Base-by-base conservation (phyloP, 2,888 invertebrate species). In the Proisotoma minuta region DNA sequence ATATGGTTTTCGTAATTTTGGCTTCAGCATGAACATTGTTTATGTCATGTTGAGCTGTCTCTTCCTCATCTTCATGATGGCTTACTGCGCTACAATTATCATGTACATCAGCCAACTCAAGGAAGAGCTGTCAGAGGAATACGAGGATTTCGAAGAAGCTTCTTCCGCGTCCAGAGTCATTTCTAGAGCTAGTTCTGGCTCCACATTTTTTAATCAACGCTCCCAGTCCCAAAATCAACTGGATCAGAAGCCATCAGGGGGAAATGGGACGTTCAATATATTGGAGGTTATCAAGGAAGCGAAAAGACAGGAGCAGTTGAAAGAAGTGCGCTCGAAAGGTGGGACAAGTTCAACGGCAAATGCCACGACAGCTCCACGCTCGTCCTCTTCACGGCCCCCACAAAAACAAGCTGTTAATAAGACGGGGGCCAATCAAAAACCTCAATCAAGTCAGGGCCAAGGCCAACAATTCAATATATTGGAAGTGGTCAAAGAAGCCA, bases 1-100 rank as follows among this genome's bases (percentile, higher is more conserved):
- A 29, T 68, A 68, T 29, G 68, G 65, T 22, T 60, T 68, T 59
- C 62, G 60, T 48, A 68, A 68, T 34, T 68, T 68, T 27, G 68
- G 68, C 28, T 68, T 68, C 50, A 63, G 60, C 34, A 60, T 65
- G 1, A 64, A 68, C 51, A 58, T 64, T 39, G 40, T 62, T n/a
- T 64, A 68, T 53, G 65, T 68, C 24, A 34, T 65, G 27, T 24
- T 68, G 3, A 65, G 65, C 49, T 60, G 65, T 47, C 20, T 68
- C 22, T 65, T 68, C 23, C 60, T 68, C 26, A 53, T 49, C 2
- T 65, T 58, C 59, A 65, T 68, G 65, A 60, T 65, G 26, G 53
- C 50, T 23, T 68, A 68, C 49, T 68, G 65, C 29, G 65, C 62
- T 15, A 62, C 63, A 2, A 68, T 68, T 18, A 65, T 68, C 18